phyloP scores from a whole-genome alignment of 92 coral and sea anemone genomes.

The Epizoanthus scotinus region DNA sequence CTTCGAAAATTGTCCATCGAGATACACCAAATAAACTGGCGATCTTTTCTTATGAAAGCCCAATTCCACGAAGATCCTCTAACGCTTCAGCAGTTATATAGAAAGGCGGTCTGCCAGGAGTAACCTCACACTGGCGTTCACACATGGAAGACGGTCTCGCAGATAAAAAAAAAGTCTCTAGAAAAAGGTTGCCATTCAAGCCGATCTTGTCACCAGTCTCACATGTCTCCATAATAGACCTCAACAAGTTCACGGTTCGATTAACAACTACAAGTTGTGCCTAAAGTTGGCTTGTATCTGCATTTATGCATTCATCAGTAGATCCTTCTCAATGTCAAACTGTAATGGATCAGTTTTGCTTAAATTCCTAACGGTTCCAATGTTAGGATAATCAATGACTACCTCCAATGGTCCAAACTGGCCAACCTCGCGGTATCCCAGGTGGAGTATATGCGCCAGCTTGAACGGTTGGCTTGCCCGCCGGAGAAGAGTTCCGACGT shows the following conservation, averaged over 20 bases:
- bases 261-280: constrained; percentile 35
- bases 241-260: constrained; percentile 6
- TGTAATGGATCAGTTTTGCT: no score
- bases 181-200: constrained; percentile 14
- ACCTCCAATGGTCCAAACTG: no score
- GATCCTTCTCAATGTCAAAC: background rate
- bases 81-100: constrained; percentile 11
- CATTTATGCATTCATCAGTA: constrained; percentile 28
- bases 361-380: no score
- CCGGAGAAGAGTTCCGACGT: no score
- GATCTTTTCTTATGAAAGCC: constrained; percentile 40
- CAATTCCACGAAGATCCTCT: constrained; percentile 42
- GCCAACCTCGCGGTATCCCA: no score
- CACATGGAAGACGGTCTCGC: constrained; percentile 25
- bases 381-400: no score
- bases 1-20: constrained; percentile 40
- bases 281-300: constrained; percentile 2
- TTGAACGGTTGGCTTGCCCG: no score
- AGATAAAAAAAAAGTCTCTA: background rate
- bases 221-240: constrained; percentile 27
- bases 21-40: constrained; percentile 44
- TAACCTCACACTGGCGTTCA: constrained; percentile 25
- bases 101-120: constrained; percentile 13
- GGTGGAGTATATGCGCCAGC: no score
- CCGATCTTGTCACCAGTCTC: constrained; percentile 24